Conservation (phyloP, 2,888 invertebrate species). For the Vesta saturnalis region DNA sequence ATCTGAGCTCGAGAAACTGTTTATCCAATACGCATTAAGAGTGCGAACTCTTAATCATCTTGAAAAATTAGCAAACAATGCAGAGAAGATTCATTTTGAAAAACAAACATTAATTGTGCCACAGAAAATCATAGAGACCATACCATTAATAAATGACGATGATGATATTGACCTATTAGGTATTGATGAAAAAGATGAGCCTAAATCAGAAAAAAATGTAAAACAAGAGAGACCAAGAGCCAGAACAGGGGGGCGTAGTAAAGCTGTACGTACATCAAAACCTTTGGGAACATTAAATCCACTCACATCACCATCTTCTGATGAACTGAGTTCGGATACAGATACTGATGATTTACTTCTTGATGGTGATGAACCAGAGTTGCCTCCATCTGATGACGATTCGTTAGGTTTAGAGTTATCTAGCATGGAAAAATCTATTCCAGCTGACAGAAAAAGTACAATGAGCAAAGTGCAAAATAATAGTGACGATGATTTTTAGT, state of each 20-base stretch:
- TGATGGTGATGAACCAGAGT: slow-evolving; percentile 60
- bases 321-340: slow-evolving; percentile 57
- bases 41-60: slow-evolving; percentile 90
- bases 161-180: slow-evolving; percentile 50
- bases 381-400: slow-evolving; percentile 59
- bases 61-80: slow-evolving; percentile 85
- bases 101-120: slow-evolving; percentile 72
- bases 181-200: slow-evolving; percentile 48
- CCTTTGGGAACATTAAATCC: slow-evolving; percentile 55
- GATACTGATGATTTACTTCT: slow-evolving; percentile 60
- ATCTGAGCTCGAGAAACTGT: slow-evolving; percentile 82
- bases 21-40: slow-evolving; percentile 87
- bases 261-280: slow-evolving; percentile 46
- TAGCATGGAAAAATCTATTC: slow-evolving; percentile 48
- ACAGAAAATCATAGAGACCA: slow-evolving; percentile 67
- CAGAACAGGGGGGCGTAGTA: slow-evolving; percentile 64
- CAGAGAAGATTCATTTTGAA: slow-evolving; percentile 81
- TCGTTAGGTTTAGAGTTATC: slow-evolving; percentile 59
- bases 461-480: slow-evolving; percentile 54
- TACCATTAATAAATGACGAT: slow-evolving; percentile 59
- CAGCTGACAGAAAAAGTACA: slow-evolving; percentile 55
- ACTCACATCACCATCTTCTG: slow-evolving; percentile 53
- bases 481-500: slow-evolving; percentile 58
- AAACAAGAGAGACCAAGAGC: slow-evolving; percentile 66
- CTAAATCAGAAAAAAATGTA: slow-evolving; percentile 53